Base-by-base conservation (phyloP, 2,888 invertebrate genomes). In the Caenorhabditis doughertyi region DNA sequence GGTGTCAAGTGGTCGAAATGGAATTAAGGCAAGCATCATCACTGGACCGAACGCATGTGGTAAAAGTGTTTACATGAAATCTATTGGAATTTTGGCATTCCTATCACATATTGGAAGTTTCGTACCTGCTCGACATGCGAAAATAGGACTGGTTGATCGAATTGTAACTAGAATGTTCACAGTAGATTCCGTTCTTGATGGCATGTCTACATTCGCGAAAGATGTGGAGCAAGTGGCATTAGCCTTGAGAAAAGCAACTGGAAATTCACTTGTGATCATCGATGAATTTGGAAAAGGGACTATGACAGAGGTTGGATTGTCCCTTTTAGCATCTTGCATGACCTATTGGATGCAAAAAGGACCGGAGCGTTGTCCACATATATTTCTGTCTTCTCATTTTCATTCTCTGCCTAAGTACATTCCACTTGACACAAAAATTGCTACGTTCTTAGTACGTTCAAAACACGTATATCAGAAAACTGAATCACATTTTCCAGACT, bases 201-300 rank as follows among this genome's bases (percentile, higher is more conserved):
- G 95, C 84, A 94, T 96, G 92, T 97, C 96, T 1, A 95, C 96
- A 2, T 97, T 97, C 92, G 94, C 96, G 92, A 94, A 95, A 49
- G 96, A 96, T 91, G 92, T 97, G 67, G 94, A 95, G 90, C 96
- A 96, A 94, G 95, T 96, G 7, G 79, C 95, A 2, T 93, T 94
- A 21, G 95, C 95, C 3, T 92, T 96, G 2, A 93, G 94, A 85
- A 94, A 94, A 86, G 94, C 95, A 0, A 94, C 94, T 0, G 92
- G 93, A 0, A 93, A 93, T 82, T 95, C 96, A 0, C 92, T 97
- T 3, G 93, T 97, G 0, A 93, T 97, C 35, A 93, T 97, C 44
- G 97, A 97, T 92, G 97, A 97, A 93, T 96, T 97, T 93, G 97
- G 96, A 3, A 95, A 95, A 92, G 96, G 96, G 80, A 96, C 97